Base-by-base conservation (phyloP, 1,140 invertebrate species). In the Pantala flavescens region DNA sequence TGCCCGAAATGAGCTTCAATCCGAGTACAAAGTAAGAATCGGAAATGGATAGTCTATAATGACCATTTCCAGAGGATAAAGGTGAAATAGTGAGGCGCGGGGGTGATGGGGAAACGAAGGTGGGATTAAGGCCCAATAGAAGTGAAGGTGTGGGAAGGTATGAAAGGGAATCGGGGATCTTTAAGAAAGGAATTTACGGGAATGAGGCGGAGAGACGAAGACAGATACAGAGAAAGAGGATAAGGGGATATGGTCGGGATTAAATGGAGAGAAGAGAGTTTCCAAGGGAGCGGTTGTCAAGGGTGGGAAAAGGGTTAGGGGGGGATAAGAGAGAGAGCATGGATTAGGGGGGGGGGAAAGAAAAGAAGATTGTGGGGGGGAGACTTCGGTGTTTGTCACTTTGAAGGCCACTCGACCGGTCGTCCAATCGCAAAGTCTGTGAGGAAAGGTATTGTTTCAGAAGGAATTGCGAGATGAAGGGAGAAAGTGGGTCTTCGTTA, bases 231-330 rank as follows among this genome's bases (percentile, higher is more conserved):
- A 19, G 49, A 63, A 3, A 63, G n/a, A 63, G 49, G 49, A 63
- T 63, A 63, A 63, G 49, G 49, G 49, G 49, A 63, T 63, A 63
- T 63, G 49, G n/a, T 16, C n/a, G 49, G 49, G 49, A 63, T 63
- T 63, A 63, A 63, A 63, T 63, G 49, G n/a, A 63, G 49, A 63
- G 49, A 63, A 12, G 49, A 3, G 49, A 1, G 49, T 63, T 63
- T 63, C 49, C 16, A 63, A 3, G 49, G n/a, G 49, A 63, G n/a
- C 14, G 49, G 49, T 63, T 63, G 49, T 63, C 49, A 63, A 7
- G 49, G 28, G 28, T 36, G 49, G 49, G 49, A 63, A 19, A 21
- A 21, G 49, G 14, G 49, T 63, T 16, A 19, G 49, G 5, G 12
- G 1, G 49, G 49, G 12, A 5, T 3, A 12, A 12, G 12, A 3